phyloP scores from a whole-genome alignment of 2,113 vertebrate species.

The Stercorarius parasiticus region DNA sequence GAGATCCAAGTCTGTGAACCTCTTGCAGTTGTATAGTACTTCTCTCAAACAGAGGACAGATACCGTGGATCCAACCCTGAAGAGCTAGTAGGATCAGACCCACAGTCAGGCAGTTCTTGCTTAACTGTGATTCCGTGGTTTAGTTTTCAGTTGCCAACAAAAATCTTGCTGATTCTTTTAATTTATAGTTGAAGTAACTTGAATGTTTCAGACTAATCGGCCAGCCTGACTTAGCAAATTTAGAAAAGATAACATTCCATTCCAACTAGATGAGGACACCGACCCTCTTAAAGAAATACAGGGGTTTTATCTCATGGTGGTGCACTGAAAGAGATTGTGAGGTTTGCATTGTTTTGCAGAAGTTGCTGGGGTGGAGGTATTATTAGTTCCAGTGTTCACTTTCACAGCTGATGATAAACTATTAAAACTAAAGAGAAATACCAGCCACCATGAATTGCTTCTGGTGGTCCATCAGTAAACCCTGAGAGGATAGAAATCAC shows the following conservation, averaged over 20 bases:
- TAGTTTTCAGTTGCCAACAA: not conserved
- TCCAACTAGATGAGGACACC: not conserved
- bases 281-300: not conserved
- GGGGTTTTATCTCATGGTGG: not conserved
- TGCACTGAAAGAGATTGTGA: not conserved
- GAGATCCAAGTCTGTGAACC: not conserved
- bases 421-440: not conserved
- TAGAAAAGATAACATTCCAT: conserved; percentile 2
- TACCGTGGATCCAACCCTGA: not conserved
- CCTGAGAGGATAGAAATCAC: not conserved
- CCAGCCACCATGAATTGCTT: not conserved
- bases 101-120: not conserved
- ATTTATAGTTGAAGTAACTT: conserved; percentile 12
- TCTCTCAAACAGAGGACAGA: not conserved
- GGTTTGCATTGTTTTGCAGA: not conserved
- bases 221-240: not conserved
- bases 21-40: not conserved
- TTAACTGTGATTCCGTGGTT: not conserved
- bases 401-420: not conserved
- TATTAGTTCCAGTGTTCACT: not conserved
- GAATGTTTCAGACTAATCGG: not conserved
- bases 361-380: not conserved
- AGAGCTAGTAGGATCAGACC: not conserved
- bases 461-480: not conserved
- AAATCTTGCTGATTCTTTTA: conserved; percentile 45